Percentiles rank a stretch among this genome's conserved stretches.
Evolutionary conservation across 2,113 vertebrate species (phyloP).

Genomic region (Trematocara marginatum): DNA sequence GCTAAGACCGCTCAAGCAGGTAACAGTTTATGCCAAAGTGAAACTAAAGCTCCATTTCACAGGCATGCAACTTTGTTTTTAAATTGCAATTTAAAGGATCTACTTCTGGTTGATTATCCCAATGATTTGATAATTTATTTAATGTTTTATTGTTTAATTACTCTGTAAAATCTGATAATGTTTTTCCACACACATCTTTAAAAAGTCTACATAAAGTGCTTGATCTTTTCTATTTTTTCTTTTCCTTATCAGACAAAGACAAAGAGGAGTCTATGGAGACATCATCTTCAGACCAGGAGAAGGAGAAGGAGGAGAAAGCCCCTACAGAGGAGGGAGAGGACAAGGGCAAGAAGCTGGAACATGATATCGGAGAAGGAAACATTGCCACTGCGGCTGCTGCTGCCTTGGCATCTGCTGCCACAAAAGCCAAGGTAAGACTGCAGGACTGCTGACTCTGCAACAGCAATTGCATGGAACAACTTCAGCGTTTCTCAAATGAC

Average conservation of each 20-base stretch:
- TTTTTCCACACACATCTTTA: neutral
- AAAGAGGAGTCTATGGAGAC: conserved; percentile 69
- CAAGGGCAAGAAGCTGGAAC: conserved; percentile 85
- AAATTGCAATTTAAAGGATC: neutral
- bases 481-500: neutral
- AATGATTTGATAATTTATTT: neutral
- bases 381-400: conserved; percentile 95
- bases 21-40: neutral
- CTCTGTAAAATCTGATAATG: neutral
- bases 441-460: neutral
- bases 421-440: conserved; percentile 91
- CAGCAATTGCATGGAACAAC: neutral
- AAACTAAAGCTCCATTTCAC: neutral
- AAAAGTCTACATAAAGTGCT: neutral
- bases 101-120: neutral
- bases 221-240: neutral
- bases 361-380: conserved; percentile 91
- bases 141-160: neutral
- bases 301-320: conserved; percentile 84
- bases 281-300: conserved; percentile 80
- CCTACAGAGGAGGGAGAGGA: conserved; percentile 77
- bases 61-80: neutral
- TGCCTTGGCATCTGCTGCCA: conserved; percentile 94
- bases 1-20: conserved; percentile 50
- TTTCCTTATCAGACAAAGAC: conserved; percentile 58